These are phyloP conservation scores for Neria commutata DNA, from an alignment of 2,888 invertebrate genomes.

Conservation along the genomic window DNA sequence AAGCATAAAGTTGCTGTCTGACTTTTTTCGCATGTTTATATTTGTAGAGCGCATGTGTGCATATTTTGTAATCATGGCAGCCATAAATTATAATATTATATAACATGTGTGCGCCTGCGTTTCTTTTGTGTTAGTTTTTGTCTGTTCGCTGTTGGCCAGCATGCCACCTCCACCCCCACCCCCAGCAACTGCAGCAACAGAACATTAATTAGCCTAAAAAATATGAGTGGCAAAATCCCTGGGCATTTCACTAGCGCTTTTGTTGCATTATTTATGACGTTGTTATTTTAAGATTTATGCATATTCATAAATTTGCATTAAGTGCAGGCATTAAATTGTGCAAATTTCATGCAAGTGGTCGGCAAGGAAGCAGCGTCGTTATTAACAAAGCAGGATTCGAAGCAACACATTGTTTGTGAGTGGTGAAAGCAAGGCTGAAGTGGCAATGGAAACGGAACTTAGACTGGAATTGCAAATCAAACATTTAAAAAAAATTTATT, in stretches of 20 bases:
- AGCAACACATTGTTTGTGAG: too few relatives aligned
- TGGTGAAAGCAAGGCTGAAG: too few relatives aligned
- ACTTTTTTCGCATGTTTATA: too few relatives aligned
- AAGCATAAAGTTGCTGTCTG: too few relatives aligned
- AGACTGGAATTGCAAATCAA: too few relatives aligned
- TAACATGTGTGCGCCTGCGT: background rate
- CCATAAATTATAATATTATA: background rate
- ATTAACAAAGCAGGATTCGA: too few relatives aligned
- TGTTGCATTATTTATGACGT: background rate
- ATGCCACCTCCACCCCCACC: background rate
- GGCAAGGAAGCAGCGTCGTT: too few relatives aligned
- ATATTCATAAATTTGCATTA: background rate
- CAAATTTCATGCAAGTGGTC: too few relatives aligned
- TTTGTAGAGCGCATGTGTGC: too few relatives aligned
- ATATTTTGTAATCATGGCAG: background rate
- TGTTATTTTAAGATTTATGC: background rate
- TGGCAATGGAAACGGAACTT: too few relatives aligned
- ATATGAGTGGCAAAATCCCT: background rate
- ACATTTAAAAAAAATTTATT: too few relatives aligned
- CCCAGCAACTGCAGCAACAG: background rate
- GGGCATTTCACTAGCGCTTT: background rate
- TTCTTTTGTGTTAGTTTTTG: background rate
- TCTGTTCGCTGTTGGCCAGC: background rate
- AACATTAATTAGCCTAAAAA: background rate
- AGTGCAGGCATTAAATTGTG: too few relatives aligned